A percentile compares a stretch with the other conserved stretches of the same genome.
These are phyloP conservation scores for Pristis pectinata DNA, from an alignment of 2,797 vertebrate species.

Conservation along the genomic window DNA sequence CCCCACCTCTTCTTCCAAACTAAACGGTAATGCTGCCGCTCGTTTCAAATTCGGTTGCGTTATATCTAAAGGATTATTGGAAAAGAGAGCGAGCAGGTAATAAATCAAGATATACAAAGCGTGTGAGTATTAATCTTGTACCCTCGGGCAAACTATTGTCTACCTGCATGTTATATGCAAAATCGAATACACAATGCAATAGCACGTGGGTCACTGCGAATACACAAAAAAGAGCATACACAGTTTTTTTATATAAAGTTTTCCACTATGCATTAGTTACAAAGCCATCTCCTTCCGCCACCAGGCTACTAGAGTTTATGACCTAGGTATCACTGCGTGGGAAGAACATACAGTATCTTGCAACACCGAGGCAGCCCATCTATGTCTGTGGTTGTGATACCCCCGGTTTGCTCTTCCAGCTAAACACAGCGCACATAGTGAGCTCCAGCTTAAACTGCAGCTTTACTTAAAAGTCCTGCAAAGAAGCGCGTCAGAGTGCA, in stretches of 20 bases:
- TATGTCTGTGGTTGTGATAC: neutral
- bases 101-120: neutral
- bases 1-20: neutral
- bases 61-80: neutral
- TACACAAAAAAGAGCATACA: neutral
- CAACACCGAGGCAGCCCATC: slow-evolving; percentile 5
- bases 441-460: neutral
- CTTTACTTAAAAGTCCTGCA: neutral
- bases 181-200: neutral
- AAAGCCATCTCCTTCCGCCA: neutral
- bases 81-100: neutral
- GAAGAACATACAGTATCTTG: slow-evolving; percentile 10
- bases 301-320: neutral
- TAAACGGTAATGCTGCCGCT: neutral
- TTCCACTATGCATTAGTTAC: neutral
- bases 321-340: slow-evolving; percentile 2
- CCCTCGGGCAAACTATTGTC: neutral
- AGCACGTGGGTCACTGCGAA: neutral
- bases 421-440: neutral
- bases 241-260: neutral
- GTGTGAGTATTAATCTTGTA: neutral
- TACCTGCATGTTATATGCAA: neutral
- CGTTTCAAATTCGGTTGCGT: neutral
- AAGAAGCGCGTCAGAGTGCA: neutral
- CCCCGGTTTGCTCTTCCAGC: no score